phyloP scores from a whole-genome alignment of 2,888 invertebrate genomes.

The Agriotes lineatus region DNA sequence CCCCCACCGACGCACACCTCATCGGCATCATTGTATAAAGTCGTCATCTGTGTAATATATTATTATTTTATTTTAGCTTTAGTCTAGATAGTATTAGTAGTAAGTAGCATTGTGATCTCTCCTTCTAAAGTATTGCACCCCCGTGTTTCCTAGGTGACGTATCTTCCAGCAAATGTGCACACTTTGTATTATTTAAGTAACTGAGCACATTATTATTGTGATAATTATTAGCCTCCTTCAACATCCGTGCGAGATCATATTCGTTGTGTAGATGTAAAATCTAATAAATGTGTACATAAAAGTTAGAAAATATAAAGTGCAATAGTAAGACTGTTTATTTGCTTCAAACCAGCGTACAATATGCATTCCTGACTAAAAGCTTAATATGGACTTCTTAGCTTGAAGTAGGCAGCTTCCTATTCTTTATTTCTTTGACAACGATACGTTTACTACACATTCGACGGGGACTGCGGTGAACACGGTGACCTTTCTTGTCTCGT shows the following conservation, averaged over 20 bases:
- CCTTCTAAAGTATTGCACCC: constrained; percentile 54
- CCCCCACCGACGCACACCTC: constrained; percentile 42
- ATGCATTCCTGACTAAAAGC: no score
- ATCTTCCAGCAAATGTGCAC: constrained; percentile 47
- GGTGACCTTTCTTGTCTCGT: background rate
- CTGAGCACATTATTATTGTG: constrained; percentile 42
- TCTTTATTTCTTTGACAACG: background rate
- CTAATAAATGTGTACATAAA: constrained; percentile 39
- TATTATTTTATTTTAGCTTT: constrained; percentile 49
- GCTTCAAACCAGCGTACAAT: no score
- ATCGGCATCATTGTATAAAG: constrained; percentile 62
- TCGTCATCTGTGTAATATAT: constrained; percentile 59
- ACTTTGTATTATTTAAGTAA: constrained; percentile 43
- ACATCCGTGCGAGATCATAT: constrained; percentile 55
- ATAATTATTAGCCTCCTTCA: constrained; percentile 30
- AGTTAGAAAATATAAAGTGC: constrained; percentile 31
- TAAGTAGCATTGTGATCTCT: constrained; percentile 61
- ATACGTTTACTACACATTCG: no score
- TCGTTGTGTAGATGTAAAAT: constrained; percentile 55
- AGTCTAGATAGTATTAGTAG: constrained; percentile 50
- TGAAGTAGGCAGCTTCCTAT: no score
- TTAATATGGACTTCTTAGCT: no score
- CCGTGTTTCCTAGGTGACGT: constrained; percentile 47
- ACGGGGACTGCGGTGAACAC: background rate
- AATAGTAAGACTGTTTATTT: constrained; percentile 11